phyloP scores from a whole-genome alignment of 2,113 vertebrate genomes.

The Propithecus coquereli region DNA sequence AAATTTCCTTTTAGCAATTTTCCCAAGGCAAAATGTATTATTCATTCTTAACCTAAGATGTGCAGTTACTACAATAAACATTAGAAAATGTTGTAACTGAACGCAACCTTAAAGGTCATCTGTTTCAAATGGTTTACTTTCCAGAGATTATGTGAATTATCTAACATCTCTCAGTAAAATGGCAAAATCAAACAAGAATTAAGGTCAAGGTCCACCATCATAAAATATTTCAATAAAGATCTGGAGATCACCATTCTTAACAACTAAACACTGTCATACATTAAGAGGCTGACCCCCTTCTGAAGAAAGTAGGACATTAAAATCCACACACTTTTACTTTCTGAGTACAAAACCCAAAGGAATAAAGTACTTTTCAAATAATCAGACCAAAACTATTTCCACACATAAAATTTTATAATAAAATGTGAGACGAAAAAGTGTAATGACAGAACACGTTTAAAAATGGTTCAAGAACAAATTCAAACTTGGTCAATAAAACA shows the following conservation, averaged over 20 bases:
- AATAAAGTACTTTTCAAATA: background rate
- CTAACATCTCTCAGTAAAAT: background rate
- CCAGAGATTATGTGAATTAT: background rate
- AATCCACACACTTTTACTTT: background rate
- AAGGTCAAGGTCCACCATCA: background rate
- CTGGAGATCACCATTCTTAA: background rate
- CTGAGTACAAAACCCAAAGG: background rate
- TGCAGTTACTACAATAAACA: background rate
- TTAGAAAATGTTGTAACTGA: background rate
- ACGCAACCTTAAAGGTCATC: background rate
- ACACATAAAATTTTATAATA: conserved; percentile 13
- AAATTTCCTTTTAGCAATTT: conserved; percentile 24
- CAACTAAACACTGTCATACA: background rate
- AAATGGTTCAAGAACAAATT: conserved; percentile 42
- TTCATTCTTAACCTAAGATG: background rate
- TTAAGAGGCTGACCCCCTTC: background rate
- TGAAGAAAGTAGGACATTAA: conserved; percentile 2
- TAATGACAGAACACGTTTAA: background rate
- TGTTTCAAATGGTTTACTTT: background rate
- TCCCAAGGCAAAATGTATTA: background rate
- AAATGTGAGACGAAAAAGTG: background rate
- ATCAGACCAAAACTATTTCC: background rate
- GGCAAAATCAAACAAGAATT: conserved; percentile 23
- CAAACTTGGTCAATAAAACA: conserved; percentile 33
- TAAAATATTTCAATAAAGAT: conserved; percentile 24